Base-by-base conservation (phyloP, 1,140 invertebrate genomes). In the Apis dorsata region DNA sequence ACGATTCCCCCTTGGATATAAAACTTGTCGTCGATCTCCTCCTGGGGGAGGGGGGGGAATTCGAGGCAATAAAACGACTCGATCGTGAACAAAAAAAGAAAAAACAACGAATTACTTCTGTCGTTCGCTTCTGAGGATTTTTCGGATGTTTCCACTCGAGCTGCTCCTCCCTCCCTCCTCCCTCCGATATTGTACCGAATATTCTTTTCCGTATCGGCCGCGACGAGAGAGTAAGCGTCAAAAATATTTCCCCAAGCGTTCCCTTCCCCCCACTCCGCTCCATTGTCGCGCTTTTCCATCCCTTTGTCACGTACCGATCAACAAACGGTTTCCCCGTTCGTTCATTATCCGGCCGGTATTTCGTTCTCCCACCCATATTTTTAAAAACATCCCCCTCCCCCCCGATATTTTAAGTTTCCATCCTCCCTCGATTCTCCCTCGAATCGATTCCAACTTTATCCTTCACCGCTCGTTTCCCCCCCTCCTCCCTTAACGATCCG, bases 201-300 rank as follows among this genome's bases (percentile, higher is more conserved):
- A 88, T 86, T 84, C 82, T 80, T 86, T 77, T 85, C 84, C 82
- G 75, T 84, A 88, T 84, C 79, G 72, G 72, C 59, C 81, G 78
- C 65, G 85, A 81, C 78, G 85, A 86, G 70, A 80, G 80, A 81
- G 81, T 85, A 83, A 90, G 80, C 86, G 86, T 86, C 85, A 86
- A 85, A 90, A 90, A 88, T 89, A 89, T 89, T 88, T 88, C 86
- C 85, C 85, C 63, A 34, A 86, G 86, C 88, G 79, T 80, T 75
- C 24, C 72, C 85, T 60, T 57, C 59, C 59, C 71, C 71, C 72
- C n/a, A n/a, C n/a, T n/a, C n/a, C n/a, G 69, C 63, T n/a, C 59
- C 17, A 60, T 74, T 72, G 79, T 60, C 74, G 68, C 34, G 62
- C 76, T 88, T 85, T 79, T 65, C 34, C 34, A 68, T 86, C 75